Conservation (phyloP, 1,140 invertebrate genomes). For the Melitaea cinxia region DNA sequence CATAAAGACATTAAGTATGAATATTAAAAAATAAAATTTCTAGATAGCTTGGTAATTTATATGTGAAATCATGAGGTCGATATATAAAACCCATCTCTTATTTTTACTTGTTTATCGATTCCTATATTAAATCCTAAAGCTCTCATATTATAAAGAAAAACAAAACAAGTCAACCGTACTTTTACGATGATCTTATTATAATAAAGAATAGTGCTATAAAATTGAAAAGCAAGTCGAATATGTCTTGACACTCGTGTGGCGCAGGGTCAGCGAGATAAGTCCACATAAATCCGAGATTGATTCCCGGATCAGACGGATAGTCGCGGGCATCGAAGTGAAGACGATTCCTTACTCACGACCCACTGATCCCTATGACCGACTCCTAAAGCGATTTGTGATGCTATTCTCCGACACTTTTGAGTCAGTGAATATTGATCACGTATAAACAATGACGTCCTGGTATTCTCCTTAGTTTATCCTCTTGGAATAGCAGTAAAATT, state of each 20-base stretch:
- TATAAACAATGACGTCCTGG: constrained; percentile 20
- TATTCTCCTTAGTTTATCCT: not conserved
- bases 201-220: constrained; percentile 41
- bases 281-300: constrained; percentile 72
- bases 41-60: too few species aligned
- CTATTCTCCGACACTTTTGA: constrained; percentile 50
- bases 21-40: too few species aligned
- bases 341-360: constrained; percentile 73
- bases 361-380: constrained; percentile 62
- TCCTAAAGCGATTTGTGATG: constrained; percentile 62
- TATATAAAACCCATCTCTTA: not conserved
- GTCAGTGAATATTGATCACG: constrained; percentile 35
- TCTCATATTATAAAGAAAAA: not conserved
- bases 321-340: constrained; percentile 59
- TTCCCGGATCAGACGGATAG: constrained; percentile 73
- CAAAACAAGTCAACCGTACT: constrained; percentile 7
- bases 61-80: not conserved
- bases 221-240: constrained; percentile 61
- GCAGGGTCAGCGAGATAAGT: constrained; percentile 75
- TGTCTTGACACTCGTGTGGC: constrained; percentile 60
- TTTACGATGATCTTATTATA: constrained; percentile 12
- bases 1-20: too few species aligned
- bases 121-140: not conserved
- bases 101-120: too few species aligned
- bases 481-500: not conserved